A percentile compares a stretch with the other conserved stretches of the same genome.
Evolutionary conservation across 2,113 vertebrate species (phyloP).

Genomic region (Loxodonta africana): DNA sequence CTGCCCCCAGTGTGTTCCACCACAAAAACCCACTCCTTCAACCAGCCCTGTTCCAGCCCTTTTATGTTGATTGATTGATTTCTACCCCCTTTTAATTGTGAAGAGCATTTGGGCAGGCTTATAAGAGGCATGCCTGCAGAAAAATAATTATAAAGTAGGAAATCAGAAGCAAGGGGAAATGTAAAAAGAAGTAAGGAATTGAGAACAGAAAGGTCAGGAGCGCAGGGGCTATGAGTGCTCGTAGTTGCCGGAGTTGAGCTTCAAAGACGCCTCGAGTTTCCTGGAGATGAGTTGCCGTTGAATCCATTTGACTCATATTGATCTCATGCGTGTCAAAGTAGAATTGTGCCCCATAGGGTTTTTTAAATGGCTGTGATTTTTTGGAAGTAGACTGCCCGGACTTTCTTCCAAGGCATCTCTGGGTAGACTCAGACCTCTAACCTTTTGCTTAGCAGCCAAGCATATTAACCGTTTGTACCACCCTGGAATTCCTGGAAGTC

Average conservation of each 20-base stretch:
- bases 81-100: background rate
- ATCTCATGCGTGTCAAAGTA: too few relatives aligned
- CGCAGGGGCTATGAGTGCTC: background rate
- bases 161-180: background rate
- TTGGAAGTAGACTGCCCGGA: background rate
- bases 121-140: background rate
- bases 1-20: fast-evolving
- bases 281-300: background rate
- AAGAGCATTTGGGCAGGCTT: slow-evolving; percentile 41
- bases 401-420: background rate
- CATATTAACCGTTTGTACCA: background rate
- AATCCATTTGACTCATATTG: too few relatives aligned
- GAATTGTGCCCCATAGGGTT: too few relatives aligned
- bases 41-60: background rate
- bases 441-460: background rate
- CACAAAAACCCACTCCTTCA: background rate
- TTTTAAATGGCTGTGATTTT: too few relatives aligned
- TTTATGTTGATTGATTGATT: background rate
- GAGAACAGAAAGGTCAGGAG: background rate
- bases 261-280: background rate
- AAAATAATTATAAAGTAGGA: slow-evolving; percentile 19
- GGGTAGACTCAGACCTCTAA: background rate
- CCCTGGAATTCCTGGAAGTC: background rate
- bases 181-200: background rate
- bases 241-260: background rate